A percentile compares a stretch with the other conserved stretches of the same genome.
Conservation (phyloP, 1,140 invertebrate species). For the Lamellibrachia luymesi region DNA sequence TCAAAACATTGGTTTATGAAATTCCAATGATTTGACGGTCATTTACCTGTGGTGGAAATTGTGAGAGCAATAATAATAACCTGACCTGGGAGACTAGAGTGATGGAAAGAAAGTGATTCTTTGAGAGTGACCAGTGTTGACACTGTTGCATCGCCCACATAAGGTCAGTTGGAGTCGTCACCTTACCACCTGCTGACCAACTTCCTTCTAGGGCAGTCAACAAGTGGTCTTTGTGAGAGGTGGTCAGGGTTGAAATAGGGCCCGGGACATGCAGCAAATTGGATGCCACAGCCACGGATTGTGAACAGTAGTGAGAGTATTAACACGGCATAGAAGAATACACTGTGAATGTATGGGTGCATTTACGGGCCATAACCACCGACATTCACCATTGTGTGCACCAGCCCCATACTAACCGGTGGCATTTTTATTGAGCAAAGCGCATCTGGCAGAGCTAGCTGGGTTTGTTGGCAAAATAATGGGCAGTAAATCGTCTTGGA, state of each 20-base stretch:
- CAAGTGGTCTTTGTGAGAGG: not conserved
- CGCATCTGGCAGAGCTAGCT: not conserved
- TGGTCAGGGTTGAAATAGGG: not conserved
- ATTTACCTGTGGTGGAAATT: too few relatives aligned
- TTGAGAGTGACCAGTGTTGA: not conserved
- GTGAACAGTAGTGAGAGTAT: not conserved
- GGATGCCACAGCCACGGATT: not conserved
- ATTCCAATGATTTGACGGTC: too few relatives aligned
- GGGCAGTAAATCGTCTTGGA: not conserved
- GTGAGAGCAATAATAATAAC: not conserved
- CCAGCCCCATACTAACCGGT: not conserved
- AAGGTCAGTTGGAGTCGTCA: not conserved
- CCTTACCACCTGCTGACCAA: not conserved
- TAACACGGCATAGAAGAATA: not conserved
- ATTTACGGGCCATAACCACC: not conserved
- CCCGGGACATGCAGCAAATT: not conserved
- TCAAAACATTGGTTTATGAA: too few relatives aligned
- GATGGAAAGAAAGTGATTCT: not conserved
- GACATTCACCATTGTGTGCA: not conserved
- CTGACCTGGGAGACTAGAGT: not conserved
- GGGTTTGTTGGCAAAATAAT: constrained; percentile 5
- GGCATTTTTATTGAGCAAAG: not conserved
- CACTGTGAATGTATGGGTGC: not conserved
- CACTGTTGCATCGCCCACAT: not conserved
- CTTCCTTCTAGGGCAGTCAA: not conserved